Evolutionary conservation across 2,113 vertebrate genomes (phyloP), one percentile per base, ranked within the genome.

Genomic region (Callipepla squamata): DNA sequence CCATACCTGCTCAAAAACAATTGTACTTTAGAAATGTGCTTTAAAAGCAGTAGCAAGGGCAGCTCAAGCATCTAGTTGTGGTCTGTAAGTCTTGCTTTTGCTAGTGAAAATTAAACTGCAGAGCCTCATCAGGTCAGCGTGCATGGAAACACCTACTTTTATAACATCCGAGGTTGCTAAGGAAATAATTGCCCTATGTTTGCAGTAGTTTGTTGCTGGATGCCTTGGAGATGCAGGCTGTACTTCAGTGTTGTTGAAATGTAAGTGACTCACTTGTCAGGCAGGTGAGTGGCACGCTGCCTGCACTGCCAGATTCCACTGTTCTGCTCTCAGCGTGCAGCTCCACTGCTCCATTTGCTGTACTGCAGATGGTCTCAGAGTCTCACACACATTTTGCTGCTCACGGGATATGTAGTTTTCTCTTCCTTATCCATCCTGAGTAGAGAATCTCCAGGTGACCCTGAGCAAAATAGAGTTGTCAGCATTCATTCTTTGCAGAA

Each of bases 211-310:
- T 77, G 84, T 78, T 87, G 68, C 68, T 78, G 89, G 63, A 87
- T 84, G 87, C 93, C 70, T 76, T 62, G 59, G 87, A 89, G 67
- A 77, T 66, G 50, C 75, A 80, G 87, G 79, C 75, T 93, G 72
- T 53, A 42, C 34, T 94, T 87, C 22, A 55, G 30, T 63, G 38
- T 7, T 73, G 63, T 59, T 87, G 79, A 91, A 90, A 80, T 63
- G 44, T 7, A 61, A 44, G 74, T 95, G 85, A 96, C 58, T 93
- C 82, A 85, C 23, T 80, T 59, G 72, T 83, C 59, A 88, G 62
- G 84, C 77, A 81, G 79, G 82, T 53, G 80, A 83, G 69, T 12
- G 85, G 66, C 65, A 82, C 13, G 2, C 34, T 75, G 85, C 90
- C 61, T 67, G 32, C 45, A 45, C 50, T 91, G 82, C 82, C 79